These are phyloP conservation scores for Lymantria monacha DNA, from an alignment of 2,888 invertebrate genomes.

Conservation along the genomic window DNA sequence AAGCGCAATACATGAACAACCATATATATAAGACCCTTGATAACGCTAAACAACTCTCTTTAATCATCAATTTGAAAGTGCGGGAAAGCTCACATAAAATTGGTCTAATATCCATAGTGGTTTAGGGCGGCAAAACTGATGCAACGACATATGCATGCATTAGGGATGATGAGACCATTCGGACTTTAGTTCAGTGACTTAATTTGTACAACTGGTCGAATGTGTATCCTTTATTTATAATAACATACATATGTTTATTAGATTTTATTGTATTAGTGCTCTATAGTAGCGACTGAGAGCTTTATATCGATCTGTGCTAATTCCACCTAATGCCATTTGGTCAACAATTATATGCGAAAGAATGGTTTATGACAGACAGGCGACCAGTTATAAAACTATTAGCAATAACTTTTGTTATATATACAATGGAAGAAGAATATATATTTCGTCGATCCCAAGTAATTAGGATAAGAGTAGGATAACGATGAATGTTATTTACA, in stretches of 20 bases:
- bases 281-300: too few relatives aligned
- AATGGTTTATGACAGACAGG: too few relatives aligned
- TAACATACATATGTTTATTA: background rate
- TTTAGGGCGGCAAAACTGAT: slow-evolving; percentile 71
- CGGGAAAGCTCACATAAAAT: slow-evolving; percentile 35
- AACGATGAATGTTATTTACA: too few relatives aligned
- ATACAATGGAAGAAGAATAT: too few relatives aligned
- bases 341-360: too few relatives aligned
- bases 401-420: too few relatives aligned
- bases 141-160: slow-evolving; percentile 80
- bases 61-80: slow-evolving; percentile 7
- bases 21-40: slow-evolving; percentile 44
- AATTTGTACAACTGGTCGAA: slow-evolving; percentile 68
- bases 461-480: too few relatives aligned
- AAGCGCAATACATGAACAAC: slow-evolving; percentile 63
- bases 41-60: slow-evolving; percentile 9
- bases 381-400: too few relatives aligned
- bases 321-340: too few relatives aligned
- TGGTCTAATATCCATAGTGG: slow-evolving; percentile 62
- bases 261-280: too few relatives aligned
- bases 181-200: slow-evolving; percentile 62
- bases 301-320: too few relatives aligned
- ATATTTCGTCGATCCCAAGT: too few relatives aligned
- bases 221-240: slow-evolving; percentile 3
- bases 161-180: slow-evolving; percentile 73